A percentile compares a stretch with the other conserved stretches of the same genome.
Conservation (phyloP, 37 sponge, comb jelly and placozoan genomes). For the Hormiphora californensis region DNA sequence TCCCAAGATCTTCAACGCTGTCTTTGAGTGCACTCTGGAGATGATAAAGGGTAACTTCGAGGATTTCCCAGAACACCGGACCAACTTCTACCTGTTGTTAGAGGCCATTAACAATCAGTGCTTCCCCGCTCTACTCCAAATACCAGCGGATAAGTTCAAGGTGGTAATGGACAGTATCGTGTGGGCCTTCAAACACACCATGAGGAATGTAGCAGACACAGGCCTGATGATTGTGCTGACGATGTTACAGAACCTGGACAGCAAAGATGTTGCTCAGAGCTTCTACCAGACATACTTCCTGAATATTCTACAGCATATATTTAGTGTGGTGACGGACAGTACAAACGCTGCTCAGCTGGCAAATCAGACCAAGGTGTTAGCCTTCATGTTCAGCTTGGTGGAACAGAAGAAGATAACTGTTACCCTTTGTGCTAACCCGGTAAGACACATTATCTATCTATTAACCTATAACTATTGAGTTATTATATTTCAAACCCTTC, state of each 20-base stretch:
- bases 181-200: conserved; percentile 95
- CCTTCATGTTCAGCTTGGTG: conserved; percentile 81
- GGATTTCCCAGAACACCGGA: conserved; percentile 91
- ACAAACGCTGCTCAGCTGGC: conserved; percentile 64
- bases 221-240: conserved; percentile 67
- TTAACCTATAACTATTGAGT: background rate
- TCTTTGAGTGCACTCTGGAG: conserved; percentile 95
- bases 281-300: conserved; percentile 89
- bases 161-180: conserved; percentile 83
- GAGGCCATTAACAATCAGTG: conserved; percentile 76
- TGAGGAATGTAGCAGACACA: conserved; percentile 95
- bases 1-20: conserved; percentile 77
- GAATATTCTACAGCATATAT: conserved; percentile 79
- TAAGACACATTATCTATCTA: no score
- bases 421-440: conserved; percentile 61
- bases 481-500: background rate
- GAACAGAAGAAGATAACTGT: conserved; percentile 67
- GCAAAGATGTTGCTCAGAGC: conserved; percentile 60
- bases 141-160: conserved; percentile 83
- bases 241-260: conserved; percentile 72
- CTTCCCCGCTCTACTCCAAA: conserved; percentile 78
- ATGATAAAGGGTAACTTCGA: conserved; percentile 95
- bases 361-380: conserved; percentile 86
- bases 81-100: conserved; percentile 85
- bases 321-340: conserved; percentile 84